A percentile compares a stretch with the other conserved stretches of the same genome.
phyloP scores from a whole-genome alignment of 2,113 vertebrate species.

The Aegotheles bennettii region DNA sequence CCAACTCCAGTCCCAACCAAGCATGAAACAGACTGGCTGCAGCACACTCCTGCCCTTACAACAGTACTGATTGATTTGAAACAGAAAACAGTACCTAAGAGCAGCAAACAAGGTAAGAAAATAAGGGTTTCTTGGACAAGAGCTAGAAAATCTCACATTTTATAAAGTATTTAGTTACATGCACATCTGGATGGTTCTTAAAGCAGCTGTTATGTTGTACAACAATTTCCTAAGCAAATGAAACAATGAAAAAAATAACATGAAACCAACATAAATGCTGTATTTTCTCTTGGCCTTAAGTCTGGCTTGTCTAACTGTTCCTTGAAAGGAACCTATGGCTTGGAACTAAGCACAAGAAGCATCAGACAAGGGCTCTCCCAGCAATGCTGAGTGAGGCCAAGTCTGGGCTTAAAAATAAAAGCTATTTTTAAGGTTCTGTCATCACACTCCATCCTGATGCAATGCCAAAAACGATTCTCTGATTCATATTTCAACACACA shows the following conservation, averaged over 20 bases:
- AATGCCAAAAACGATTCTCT: not conserved
- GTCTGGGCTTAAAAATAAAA: not conserved
- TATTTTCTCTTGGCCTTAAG: not conserved
- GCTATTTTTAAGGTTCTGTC: conserved; percentile 1
- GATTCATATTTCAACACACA: not conserved
- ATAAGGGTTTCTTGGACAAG: not conserved
- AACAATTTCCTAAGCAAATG: not conserved
- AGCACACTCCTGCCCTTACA: not conserved
- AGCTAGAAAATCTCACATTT: not conserved
- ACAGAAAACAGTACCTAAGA: not conserved
- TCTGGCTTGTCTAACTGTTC: not conserved
- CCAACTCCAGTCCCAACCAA: not conserved
- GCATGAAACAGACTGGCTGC: not conserved
- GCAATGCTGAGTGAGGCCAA: not conserved
- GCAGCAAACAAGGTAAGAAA: not conserved
- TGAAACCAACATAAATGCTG: not conserved
- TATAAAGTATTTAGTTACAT: not conserved
- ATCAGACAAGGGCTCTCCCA: not conserved
- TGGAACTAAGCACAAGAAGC: not conserved
- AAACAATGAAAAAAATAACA: not conserved
- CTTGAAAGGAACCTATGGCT: not conserved
- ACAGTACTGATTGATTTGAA: not conserved
- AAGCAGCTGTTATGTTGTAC: not conserved
- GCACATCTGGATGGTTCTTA: not conserved
- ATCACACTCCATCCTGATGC: not conserved